phyloP scores from a whole-genome alignment of 1,140 invertebrate species.

The Drosophila kohkoa region DNA sequence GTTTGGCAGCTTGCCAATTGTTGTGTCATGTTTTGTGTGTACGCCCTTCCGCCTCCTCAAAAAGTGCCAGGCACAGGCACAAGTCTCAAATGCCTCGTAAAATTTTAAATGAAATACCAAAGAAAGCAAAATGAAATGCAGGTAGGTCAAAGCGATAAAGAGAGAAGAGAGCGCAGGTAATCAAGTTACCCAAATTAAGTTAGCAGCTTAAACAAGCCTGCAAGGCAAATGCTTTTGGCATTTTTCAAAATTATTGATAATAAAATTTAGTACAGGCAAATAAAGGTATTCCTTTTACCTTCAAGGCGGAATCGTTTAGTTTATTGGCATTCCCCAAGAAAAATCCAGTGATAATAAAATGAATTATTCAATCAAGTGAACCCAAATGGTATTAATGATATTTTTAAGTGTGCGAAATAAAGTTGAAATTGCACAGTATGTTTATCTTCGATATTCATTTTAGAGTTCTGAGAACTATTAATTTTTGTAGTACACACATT shows the following conservation, averaged over 20 bases:
- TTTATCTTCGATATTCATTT: no score
- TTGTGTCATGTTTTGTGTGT: constrained; percentile 17
- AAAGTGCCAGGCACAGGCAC: not conserved
- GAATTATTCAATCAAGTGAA: not conserved
- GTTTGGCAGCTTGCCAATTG: constrained; percentile 13
- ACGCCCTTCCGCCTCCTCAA: not conserved
- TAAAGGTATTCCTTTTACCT: not conserved
- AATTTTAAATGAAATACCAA: constrained; percentile 22
- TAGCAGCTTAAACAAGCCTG: not conserved
- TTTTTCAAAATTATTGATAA: constrained; percentile 3
- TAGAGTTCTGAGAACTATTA: no score
- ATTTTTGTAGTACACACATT: no score
- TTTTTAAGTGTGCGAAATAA: not conserved
- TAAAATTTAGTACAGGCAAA: not conserved
- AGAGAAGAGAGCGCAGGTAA: not conserved
- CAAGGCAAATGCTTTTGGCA: not conserved
- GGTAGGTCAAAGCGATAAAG: not conserved
- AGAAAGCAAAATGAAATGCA: not conserved
- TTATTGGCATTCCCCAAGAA: no score
- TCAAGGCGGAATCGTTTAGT: no score
- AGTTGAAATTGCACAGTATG: no score
- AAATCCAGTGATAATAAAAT: no score
- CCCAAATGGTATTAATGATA: not conserved
- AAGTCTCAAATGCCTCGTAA: constrained; percentile 34
- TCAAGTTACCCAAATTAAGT: constrained; percentile 4